These are phyloP conservation scores for Noctuana brunneofusca DNA, from an alignment of 2,888 invertebrate species.

Conservation along the genomic window DNA sequence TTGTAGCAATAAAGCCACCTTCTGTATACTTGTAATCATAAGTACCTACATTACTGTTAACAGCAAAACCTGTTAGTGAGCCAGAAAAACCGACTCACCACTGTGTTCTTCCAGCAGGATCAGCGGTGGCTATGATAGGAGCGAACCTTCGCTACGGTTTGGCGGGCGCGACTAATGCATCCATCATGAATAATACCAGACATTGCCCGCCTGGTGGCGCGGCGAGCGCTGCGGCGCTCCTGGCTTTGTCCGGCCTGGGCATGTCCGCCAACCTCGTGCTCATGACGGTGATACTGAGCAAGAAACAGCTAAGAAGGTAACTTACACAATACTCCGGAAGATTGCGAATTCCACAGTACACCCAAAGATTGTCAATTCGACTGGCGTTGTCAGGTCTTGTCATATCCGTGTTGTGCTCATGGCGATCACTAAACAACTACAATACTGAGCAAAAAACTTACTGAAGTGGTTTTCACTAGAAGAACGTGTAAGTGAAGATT, in stretches of 20 bases:
- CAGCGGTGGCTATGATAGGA: slow-evolving; percentile 90
- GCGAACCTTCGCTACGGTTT: slow-evolving; percentile 89
- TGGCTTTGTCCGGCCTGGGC: slow-evolving; percentile 89
- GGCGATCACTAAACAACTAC: too few species aligned
- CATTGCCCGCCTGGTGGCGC: slow-evolving; percentile 92
- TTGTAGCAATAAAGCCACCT: too few species aligned
- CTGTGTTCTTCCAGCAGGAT: slow-evolving; percentile 71
- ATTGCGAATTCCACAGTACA: too few species aligned
- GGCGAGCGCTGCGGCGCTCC: slow-evolving; percentile 89
- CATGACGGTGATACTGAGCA: slow-evolving; percentile 91
- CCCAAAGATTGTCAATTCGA: too few species aligned
- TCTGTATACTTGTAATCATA: too few species aligned
- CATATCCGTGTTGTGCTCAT: too few species aligned
- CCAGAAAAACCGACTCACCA: not conserved
- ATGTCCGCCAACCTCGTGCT: slow-evolving; percentile 92
- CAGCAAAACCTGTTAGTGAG: not conserved
- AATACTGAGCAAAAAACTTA: too few species aligned
- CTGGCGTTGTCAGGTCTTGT: too few species aligned
- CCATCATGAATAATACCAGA: slow-evolving; percentile 87
- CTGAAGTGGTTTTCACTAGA: too few species aligned
- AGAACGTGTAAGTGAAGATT: too few species aligned
- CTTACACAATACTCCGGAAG: not conserved
- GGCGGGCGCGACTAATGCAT: slow-evolving; percentile 85
- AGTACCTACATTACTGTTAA: too few species aligned
- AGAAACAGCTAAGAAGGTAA: slow-evolving; percentile 90